Base-by-base conservation (phyloP, 92 coral and sea anemone species). In the Zoanthus sansibaricus region DNA sequence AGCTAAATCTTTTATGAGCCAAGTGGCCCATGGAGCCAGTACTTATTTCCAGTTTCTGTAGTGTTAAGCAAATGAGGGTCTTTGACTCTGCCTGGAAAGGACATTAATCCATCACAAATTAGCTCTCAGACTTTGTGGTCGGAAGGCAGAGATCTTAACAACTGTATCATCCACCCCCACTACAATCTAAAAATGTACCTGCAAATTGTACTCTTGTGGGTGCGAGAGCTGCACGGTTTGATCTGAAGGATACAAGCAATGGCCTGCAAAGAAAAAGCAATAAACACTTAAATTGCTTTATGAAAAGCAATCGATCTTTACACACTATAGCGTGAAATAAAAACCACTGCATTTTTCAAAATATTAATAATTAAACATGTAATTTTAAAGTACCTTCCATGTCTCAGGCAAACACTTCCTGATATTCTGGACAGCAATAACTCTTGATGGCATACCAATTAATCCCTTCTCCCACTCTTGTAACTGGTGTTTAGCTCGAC, bases 181-280 rank as follows among this genome's bases (percentile, higher is more conserved):
- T 58, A 58, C 6, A 14, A 58, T 12, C 3, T 37, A 37, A 10
- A 58, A 85, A 20, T 18, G 15, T 58, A 97, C 99, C 94, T 97
- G 93, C 99, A 97, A 44, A 97, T 97, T 68, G 97, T 94, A 75
- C 95, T 95, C 78, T 96, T 89, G 79, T 95, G 99, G 69, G 98
- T 95, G 44, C 94, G 93, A 37, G 92, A 46, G 82, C 95, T 94
- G 80, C 99, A 97, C 14, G 99, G 99, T 86, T 93, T 95, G 55
- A 97, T 95, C 66, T 95, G 98, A 54, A 97, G 94, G 17, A 95
- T 87, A 86, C 99, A 97, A 69, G 98, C 99, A 78, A 97, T 90
- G 17, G 98, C 98, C 98, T 96, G 59, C 66, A 86, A 89, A 3
- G 25, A 88, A 62, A 20, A 5, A 51, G 13, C 11, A 82, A 10